A percentile compares a stretch with the other conserved stretches of the same genome.
Conservation (phyloP, 2,888 invertebrate species). For the Netelia fuscicornis region DNA sequence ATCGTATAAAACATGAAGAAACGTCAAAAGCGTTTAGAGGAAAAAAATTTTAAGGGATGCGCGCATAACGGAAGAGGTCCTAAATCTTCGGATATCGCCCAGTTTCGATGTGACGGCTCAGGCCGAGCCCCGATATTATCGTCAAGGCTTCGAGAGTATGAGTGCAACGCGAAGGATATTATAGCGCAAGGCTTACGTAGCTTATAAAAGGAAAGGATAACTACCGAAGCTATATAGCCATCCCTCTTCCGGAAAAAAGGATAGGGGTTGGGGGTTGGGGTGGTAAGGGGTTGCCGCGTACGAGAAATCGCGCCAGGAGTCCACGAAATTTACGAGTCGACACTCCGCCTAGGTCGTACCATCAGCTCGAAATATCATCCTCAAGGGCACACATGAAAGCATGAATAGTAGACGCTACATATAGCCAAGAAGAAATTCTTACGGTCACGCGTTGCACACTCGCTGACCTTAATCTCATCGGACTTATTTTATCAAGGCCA, state of each 20-base stretch:
- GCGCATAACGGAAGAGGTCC: background rate
- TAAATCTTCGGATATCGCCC: slow-evolving; percentile 11
- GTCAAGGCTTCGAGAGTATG: slow-evolving; percentile 28
- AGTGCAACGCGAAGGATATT: background rate
- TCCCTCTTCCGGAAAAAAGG: slow-evolving; percentile 1
- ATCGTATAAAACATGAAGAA: background rate
- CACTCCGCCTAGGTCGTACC: slow-evolving; percentile 35
- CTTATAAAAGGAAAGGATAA: slow-evolving; percentile 3
- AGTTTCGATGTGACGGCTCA: slow-evolving; percentile 5
- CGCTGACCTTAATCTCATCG: slow-evolving; percentile 27
- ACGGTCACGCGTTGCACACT: slow-evolving; percentile 1
- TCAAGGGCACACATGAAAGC: slow-evolving; percentile 27
- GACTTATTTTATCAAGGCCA: background rate
- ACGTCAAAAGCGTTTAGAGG: background rate
- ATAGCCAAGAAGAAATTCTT: background rate
- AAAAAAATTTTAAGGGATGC: background rate
- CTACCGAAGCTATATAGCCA: background rate
- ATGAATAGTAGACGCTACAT: slow-evolving; percentile 3
- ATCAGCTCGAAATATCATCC: slow-evolving; percentile 44
- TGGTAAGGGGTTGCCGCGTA: background rate
- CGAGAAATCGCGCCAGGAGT: slow-evolving; percentile 29
- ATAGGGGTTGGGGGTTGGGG: background rate
- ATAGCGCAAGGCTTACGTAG: background rate
- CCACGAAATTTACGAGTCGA: slow-evolving; percentile 49
- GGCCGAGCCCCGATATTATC: slow-evolving; percentile 24